Base-by-base conservation (phyloP, 1,140 invertebrate species). In the Brachionus paranguensis region DNA sequence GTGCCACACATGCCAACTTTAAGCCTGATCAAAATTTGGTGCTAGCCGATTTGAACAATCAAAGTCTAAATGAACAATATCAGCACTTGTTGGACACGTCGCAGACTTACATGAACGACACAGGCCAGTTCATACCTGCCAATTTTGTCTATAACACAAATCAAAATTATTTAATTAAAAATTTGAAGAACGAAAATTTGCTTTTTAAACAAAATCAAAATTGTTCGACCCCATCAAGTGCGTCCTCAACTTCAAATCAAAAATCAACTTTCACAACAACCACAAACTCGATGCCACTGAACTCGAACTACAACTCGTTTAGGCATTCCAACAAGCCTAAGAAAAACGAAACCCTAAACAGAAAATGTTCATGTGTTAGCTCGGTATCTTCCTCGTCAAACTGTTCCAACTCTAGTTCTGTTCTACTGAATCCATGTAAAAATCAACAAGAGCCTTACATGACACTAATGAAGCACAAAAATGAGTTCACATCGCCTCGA, bases 41-140 rank as follows among this genome's bases (percentile, higher is more conserved):
- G 11, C 29, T 72, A 5, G 33, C 47, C 45, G 45, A 76, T 47
- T 29, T 47, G 10, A 76, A 76, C 11, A 76, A 76, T 29, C 72
- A 76, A 53, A 76, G 45, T 50, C 45, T 76, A 14, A 76, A 27
- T 24, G 72, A 76, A 76, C 72, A 76, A 76, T 76, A 76, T n/a
- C 72, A 76, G n/a, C 72, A 76, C 20, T 50, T 76, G 43, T 29
- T 76, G 20, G 43, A 76, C 72, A 33, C 17, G 3, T 76, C 72
- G 14, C 68, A 72, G 37, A 41, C 68, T n/a, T 72, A 72, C 17
- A 76, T 76, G 10, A 76, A 76, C 72, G 43, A 76, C 27, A 37
- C 43, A 11, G 10, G 37, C 2, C 29, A 72, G 4, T 72, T 72
- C 10, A 41, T 72, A 43, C 68, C 68, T 43, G 7, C 68, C 17